Evolutionary conservation across 2,888 invertebrate genomes (phyloP), one percentile per base, ranked within the genome.

Genomic region (Pseudoips prasinana): DNA sequence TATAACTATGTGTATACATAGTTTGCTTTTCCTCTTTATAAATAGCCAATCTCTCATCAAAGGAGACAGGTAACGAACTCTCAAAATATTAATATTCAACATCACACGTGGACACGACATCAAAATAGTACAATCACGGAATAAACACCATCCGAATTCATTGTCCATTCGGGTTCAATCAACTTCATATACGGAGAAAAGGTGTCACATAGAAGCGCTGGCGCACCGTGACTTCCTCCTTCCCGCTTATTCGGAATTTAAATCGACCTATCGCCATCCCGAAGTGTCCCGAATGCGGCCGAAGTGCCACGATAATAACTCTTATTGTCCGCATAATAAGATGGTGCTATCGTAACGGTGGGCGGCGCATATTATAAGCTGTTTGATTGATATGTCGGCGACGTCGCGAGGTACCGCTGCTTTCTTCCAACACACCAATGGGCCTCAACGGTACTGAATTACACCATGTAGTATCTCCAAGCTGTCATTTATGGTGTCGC

Each of bases 171-270:
- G 77, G 65, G 86, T 83, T 86, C 86, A 87, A 58, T 73, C 66
- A 78, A 78, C 84, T 85, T 86, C 82, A 79, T 63, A 71, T 76
- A 78, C 78, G 77, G 85, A 86, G 87, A 87, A 82, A 84, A 85
- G 77, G 79, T 83, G 82, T 85, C 82, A n/a, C n/a, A 84, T 82
- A 85, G 78, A 84, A 79, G 79, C 70, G 66, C 58, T 67, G 65
- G 57, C 61, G 50, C 58, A 67, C 68, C 83, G 82, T 81, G 85
- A 86, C 87, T 87, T 87, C 87, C 87, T 86, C 83, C 81, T 85
- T 85, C 86, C 85, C 75, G 78, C 87, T 83, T 82, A 82, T 83
- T 73, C 85, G 74, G 86, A 87, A 87, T 87, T 86, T 86, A 83
- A 87, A 87, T 84, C 72, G 78, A 72, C 78, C 79, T 70, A 80